phyloP scores from a whole-genome alignment of 2,888 invertebrate species.

The Artemia sinica region DNA sequence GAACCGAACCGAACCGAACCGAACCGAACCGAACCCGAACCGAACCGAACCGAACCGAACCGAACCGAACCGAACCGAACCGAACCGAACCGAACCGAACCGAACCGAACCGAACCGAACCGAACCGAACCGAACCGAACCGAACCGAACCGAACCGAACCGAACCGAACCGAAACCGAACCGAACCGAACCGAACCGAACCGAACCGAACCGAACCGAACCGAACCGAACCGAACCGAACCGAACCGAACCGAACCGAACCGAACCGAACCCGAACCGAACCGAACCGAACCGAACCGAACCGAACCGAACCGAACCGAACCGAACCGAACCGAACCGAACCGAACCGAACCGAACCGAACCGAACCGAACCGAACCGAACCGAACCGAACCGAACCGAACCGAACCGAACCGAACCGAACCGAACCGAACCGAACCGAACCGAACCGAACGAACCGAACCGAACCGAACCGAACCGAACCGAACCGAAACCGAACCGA shows the following conservation, averaged over 20 bases:
- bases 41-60: no score
- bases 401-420: constrained; percentile 22
- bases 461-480: no score
- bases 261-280: constrained; percentile 22
- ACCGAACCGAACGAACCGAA: no score
- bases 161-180: no score
- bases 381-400: constrained; percentile 22
- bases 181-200: constrained; percentile 22
- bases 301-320: constrained; percentile 23
- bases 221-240: constrained; percentile 23
- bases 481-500: no score
- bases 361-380: constrained; percentile 23
- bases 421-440: constrained; percentile 22
- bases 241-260: constrained; percentile 22
- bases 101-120: constrained; percentile 22
- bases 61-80: constrained; percentile 22
- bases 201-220: constrained; percentile 23
- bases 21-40: no score
- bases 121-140: constrained; percentile 22
- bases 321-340: constrained; percentile 23
- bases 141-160: constrained; percentile 23
- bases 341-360: constrained; percentile 21
- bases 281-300: not conserved
- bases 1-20: no score
- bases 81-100: constrained; percentile 23